Evolutionary conservation across 2,113 vertebrate genomes (phyloP), one percentile per base, ranked within the genome.

Genomic region (Actenoides hombroni): DNA sequence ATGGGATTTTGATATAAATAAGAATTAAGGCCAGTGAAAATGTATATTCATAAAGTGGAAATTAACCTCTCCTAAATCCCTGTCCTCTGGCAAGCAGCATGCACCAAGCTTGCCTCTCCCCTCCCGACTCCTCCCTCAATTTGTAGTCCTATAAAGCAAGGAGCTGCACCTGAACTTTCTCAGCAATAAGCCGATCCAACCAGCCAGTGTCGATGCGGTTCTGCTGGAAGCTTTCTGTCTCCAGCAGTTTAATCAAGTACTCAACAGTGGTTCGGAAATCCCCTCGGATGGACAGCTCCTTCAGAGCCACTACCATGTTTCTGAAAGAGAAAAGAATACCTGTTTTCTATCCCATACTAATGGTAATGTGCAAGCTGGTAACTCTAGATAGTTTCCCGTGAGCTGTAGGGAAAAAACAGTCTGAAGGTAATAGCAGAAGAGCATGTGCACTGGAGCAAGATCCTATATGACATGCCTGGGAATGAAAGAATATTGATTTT

Each of bases 231-330:
- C 99, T 99, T 96, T 99, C 99, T 0, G 99, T 99, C 97, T 99
- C 99, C 95, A 99, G 96, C 59, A 99, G 98, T 68, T 99, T 99
- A 76, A 99, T 99, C 95, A 99, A 97, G 95, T 99, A 99, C 91
- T 99, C 99, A 29, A 99, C 99, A 4, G 99, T 99, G 90, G 99
- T 99, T 87, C 99, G 98, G 97, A 99, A 99, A 97, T 99, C 99
- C 64, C 99, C 99, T 80, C 99, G 98, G 92, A 99, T 99, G 37
- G 99, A 99, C 53, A 99, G 95, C 94, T 99, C 99, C 92, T 99
- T 99, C 95, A 99, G 95, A 78, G 99, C 99, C 83, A 99, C 99
- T 74, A 99, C 99, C 99, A 99, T 99, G 97, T 99, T 99, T 64
- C 99, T 99, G 93, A 8, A 93, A 93, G 65, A 71, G 60, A 85